Evolutionary conservation across 1,140 invertebrate genomes (phyloP), one percentile per base, ranked within the genome.

Genomic region (Aphidius ervi): DNA sequence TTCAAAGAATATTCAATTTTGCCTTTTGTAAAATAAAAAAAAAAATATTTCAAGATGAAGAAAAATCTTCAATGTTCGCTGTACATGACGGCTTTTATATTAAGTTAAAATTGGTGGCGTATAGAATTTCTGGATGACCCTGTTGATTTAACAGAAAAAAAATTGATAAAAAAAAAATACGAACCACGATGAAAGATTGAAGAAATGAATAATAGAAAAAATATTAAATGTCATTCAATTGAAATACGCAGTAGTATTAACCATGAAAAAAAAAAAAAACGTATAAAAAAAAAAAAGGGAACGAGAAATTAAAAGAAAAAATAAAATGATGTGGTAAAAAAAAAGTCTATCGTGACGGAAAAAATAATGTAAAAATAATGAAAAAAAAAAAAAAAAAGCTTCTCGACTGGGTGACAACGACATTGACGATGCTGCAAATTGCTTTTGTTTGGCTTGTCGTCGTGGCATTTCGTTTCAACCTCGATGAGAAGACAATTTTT

Each of bases 71-170:
- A 45, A 61, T 59, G 63, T 59, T 55, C 52, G 58, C 68, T 71
- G 74, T 64, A 71, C 69, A 72, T 72, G 75, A 78, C 74, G 59
- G 45, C 73, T 72, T 76, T 75, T 77, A 31, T 31, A 78, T 76
- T 78, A 76, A 76, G 70, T 75, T 66, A 70, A 71, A 76, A 76
- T 76, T 74, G 73, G 65, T 59, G 16, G 69, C 20, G 46, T 61
- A 46, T 56, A 53, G 41, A 55, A 61, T 55, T 59, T 61, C 45
- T 42, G n/a, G 23, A 10, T 61, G 52, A 56, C 52, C 31, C 8
- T 31, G 31, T 45, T 37, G n/a, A 46, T 46, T 20, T 16, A 39
- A n/a, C 40, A 16, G 48, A 59, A 9, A 58, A 16, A 59, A 9
- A 43, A 46, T 41, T 9, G 2, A 50, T 16, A 20, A 9, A 52